These are phyloP conservation scores for Pipistrellus nathusii DNA, from an alignment of 2,797 vertebrate species.

Conservation along the genomic window DNA sequence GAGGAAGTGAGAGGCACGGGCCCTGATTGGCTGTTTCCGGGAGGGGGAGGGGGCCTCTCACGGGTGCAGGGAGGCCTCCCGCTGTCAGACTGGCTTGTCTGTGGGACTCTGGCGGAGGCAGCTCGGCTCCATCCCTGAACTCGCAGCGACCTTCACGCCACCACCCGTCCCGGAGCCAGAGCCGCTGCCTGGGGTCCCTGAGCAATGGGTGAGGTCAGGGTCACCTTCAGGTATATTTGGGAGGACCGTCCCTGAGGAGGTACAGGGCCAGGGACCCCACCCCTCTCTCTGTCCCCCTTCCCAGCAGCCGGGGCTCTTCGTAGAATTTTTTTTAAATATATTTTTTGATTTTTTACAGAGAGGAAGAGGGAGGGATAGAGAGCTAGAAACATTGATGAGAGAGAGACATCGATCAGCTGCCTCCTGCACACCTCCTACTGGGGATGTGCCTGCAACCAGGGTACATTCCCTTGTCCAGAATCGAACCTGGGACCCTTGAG, in stretches of 20 bases:
- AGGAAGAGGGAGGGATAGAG: neutral
- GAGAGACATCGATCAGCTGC: too few relatives aligned
- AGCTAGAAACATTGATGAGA: neutral
- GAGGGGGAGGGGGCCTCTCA: neutral
- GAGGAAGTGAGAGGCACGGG: conserved; percentile 48
- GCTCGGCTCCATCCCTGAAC: neutral
- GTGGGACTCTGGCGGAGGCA: neutral
- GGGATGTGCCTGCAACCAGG: too few relatives aligned
- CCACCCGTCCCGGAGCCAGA: neutral
- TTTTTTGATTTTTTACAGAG: too few relatives aligned
- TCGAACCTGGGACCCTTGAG: too few relatives aligned
- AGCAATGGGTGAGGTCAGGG: neutral
- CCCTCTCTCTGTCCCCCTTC: neutral
- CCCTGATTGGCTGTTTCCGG: conserved; percentile 54
- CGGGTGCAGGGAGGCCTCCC: neutral
- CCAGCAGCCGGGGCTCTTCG: neutral
- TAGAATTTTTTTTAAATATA: too few relatives aligned
- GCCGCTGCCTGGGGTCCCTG: neutral
- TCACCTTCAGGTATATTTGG: neutral
- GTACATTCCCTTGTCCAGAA: too few relatives aligned
- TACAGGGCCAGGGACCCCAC: neutral
- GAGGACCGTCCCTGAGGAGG: neutral
- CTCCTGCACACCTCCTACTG: too few relatives aligned
- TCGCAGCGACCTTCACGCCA: neutral
- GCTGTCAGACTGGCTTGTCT: neutral